phyloP scores from a whole-genome alignment of 2,888 invertebrate species.

The Caenorhabditis zanzibari region DNA sequence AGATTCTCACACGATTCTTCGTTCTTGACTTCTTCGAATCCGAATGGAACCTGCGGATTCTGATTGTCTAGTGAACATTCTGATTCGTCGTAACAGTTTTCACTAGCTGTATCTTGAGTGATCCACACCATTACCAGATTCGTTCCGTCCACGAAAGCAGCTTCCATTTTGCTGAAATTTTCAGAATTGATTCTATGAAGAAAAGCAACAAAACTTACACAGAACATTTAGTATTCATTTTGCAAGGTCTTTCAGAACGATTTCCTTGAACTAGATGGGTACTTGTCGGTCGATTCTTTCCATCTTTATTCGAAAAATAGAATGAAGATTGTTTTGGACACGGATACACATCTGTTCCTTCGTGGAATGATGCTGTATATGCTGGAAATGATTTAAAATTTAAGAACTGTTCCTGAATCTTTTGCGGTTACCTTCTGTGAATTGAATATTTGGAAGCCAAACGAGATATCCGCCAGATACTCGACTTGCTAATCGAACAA shows the following conservation, averaged over 20 bases:
- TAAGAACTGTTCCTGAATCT: background rate
- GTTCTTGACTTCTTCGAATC: constrained; percentile 66
- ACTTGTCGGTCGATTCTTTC: constrained; percentile 51
- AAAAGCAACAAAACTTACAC: constrained; percentile 72
- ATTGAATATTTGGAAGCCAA: constrained; percentile 62
- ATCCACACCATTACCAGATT: constrained; percentile 82
- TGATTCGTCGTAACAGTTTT: constrained; percentile 79
- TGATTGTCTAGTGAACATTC: constrained; percentile 76
- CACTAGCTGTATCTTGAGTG: constrained; percentile 71
- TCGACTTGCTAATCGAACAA: constrained; percentile 45
- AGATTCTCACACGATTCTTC: constrained; percentile 45
- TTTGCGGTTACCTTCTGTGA: constrained; percentile 38
- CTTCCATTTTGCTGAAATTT: constrained; percentile 79
- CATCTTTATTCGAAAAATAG: constrained; percentile 79
- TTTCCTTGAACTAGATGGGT: constrained; percentile 74
- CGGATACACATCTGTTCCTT: constrained; percentile 75
- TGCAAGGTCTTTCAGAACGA: constrained; percentile 79
- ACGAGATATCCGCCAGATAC: constrained; percentile 34
- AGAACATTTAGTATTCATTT: constrained; percentile 76
- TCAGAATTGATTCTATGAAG: background rate
- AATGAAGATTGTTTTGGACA: constrained; percentile 78
- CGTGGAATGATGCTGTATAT: constrained; percentile 78
- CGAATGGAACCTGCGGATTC: constrained; percentile 67
- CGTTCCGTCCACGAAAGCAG: constrained; percentile 79
- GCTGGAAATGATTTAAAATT: constrained; percentile 60